Evolutionary conservation across 2,888 invertebrate species (phyloP).

Genomic region (Yponomeuta plumbellus): DNA sequence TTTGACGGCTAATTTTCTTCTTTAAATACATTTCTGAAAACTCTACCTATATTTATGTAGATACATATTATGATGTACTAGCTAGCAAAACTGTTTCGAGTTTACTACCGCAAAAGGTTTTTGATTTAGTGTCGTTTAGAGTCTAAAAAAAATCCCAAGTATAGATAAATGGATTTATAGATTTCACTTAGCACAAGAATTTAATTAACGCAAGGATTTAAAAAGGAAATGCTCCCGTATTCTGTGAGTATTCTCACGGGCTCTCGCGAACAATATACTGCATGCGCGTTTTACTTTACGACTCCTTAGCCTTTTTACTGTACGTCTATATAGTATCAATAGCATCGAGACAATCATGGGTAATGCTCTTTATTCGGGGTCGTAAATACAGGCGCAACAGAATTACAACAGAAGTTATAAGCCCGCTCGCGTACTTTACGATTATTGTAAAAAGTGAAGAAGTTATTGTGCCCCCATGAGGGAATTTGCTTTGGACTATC

Average conservation of each 20-base stretch:
- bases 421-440: constrained; percentile 4
- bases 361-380: constrained; percentile 8
- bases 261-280: constrained; percentile 4
- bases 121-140: no score
- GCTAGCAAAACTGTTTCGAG: no score
- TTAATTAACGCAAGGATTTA: not conserved
- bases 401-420: constrained; percentile 6
- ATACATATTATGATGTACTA: no score
- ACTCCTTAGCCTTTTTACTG: constrained; percentile 2
- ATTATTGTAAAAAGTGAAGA: constrained; percentile 12
- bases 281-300: constrained; percentile 3
- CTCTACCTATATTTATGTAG: no score
- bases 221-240: not conserved
- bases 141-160: no score
- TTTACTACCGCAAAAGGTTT: no score
- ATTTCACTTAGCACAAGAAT: no score
- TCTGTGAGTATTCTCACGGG: constrained; percentile 1
- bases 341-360: constrained; percentile 9
- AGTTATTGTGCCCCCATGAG: not conserved
- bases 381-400: constrained; percentile 8
- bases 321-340: constrained; percentile 1
- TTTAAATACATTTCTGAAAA: no score
- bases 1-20: no score
- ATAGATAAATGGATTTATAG: no score
- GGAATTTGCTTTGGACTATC: not conserved